Percentiles rank a stretch among this genome's conserved stretches.
phyloP scores from a whole-genome alignment of 2,888 invertebrate species.

The Gortyna flavago region DNA sequence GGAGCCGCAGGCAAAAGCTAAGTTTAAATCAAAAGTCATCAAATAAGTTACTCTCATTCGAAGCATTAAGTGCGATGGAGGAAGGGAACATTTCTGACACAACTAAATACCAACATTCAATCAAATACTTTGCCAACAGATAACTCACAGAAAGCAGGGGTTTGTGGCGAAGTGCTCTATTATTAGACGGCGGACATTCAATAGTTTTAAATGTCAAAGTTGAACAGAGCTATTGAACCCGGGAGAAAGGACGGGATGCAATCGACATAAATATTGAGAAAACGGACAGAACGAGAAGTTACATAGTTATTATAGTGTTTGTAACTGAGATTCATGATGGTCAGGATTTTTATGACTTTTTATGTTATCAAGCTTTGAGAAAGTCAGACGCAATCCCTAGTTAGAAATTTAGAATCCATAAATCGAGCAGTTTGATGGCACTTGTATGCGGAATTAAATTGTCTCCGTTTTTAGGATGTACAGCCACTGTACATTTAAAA shows the following conservation, averaged over 20 bases:
- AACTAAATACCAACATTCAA: neutral
- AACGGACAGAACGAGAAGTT: neutral
- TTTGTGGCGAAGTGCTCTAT: neutral
- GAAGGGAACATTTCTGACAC: neutral
- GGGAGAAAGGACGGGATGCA: constrained; percentile 34
- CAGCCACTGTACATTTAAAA: neutral
- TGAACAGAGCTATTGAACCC: constrained; percentile 38
- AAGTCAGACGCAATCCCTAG: neutral
- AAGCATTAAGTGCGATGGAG: neutral
- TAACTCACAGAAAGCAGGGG: constrained; percentile 8
- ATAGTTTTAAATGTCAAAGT: constrained; percentile 51
- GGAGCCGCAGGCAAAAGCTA: neutral
- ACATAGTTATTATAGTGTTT: neutral
- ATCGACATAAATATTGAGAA: constrained; percentile 23
- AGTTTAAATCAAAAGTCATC: neutral
- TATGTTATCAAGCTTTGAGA: neutral
- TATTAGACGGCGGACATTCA: constrained; percentile 16
- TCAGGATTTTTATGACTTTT: neutral
- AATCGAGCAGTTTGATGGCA: neutral
- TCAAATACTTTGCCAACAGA: neutral
- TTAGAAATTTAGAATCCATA: neutral
- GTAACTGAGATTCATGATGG: neutral
- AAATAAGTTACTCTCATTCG: neutral
- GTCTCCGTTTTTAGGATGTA: neutral
- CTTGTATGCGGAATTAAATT: neutral